Conservation (phyloP, 1,140 invertebrate genomes). For the Drosophila parvula region DNA sequence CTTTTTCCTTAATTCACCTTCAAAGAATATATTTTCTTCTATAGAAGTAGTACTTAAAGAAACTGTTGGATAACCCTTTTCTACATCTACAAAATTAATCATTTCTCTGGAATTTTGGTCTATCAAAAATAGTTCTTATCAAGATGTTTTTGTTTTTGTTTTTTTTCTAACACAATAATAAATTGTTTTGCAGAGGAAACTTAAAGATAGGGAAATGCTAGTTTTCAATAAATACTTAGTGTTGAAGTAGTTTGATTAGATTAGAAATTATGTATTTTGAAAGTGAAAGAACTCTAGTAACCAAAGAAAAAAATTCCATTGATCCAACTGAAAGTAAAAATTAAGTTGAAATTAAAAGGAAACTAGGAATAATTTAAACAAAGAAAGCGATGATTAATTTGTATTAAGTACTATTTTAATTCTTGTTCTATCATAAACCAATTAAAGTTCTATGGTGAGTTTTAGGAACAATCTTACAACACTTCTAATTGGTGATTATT, state of each 20-base stretch:
- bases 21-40: background rate
- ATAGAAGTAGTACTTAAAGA: too few species aligned
- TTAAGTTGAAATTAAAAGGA: background rate
- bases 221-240: background rate
- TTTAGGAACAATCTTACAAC: background rate
- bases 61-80: background rate
- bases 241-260: constrained; percentile 1
- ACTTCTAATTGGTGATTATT: background rate
- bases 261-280: background rate
- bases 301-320: background rate
- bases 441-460: background rate
- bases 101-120: background rate
- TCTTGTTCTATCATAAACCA: too few species aligned
- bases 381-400: background rate
- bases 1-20: background rate
- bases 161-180: background rate
- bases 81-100: background rate
- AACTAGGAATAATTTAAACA: background rate
- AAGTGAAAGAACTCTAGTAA: constrained; percentile 7
- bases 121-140: constrained; percentile 4
- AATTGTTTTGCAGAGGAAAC: background rate
- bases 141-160: background rate
- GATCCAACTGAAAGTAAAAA: background rate
- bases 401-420: background rate
- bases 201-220: constrained; percentile 8